These are phyloP conservation scores for Cyphomyrmex costatus DNA, from an alignment of 1,140 invertebrate species.

Conservation along the genomic window DNA sequence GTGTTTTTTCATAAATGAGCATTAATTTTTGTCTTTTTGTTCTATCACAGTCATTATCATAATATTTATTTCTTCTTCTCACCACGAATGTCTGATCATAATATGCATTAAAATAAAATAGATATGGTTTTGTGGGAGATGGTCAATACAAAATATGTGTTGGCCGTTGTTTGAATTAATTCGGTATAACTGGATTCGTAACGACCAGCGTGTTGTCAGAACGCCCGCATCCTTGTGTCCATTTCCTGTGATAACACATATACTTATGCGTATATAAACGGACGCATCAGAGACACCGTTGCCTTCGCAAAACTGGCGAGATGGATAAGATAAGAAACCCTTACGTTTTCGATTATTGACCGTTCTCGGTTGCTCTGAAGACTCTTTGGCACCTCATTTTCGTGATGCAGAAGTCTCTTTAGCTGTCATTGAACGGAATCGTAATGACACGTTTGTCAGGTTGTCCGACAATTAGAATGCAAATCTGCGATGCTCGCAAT, in stretches of 20 bases:
- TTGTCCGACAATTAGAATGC: slow-evolving; percentile 82
- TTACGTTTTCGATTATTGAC: slow-evolving; percentile 54
- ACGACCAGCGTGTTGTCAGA: slow-evolving; percentile 24
- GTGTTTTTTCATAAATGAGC: neutral
- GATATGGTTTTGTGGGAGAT: slow-evolving; percentile 16
- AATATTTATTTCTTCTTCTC: neutral
- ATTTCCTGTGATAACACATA: slow-evolving; percentile 40
- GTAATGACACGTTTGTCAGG: slow-evolving; percentile 73
- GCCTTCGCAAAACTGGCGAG: slow-evolving; percentile 16
- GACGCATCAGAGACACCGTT: slow-evolving; percentile 33
- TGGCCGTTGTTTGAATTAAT: slow-evolving; percentile 27
- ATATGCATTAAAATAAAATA: slow-evolving; percentile 44
- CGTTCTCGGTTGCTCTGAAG: slow-evolving; percentile 39
- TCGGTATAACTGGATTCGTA: slow-evolving; percentile 16
- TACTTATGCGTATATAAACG: slow-evolving; percentile 46
- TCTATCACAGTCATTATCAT: slow-evolving; percentile 8
- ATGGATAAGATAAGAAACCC: slow-evolving; percentile 54
- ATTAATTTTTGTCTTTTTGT: slow-evolving; percentile 5
- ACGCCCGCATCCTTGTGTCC: slow-evolving; percentile 17
- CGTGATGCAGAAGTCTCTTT: slow-evolving; percentile 13
- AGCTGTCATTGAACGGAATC: slow-evolving; percentile 38
- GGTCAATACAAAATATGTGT: slow-evolving; percentile 2
- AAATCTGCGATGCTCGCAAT: slow-evolving; percentile 71
- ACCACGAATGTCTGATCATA: neutral
- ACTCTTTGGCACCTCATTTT: slow-evolving; percentile 66